Conservation (phyloP, 2,888 invertebrate species). For the Thymelicus lineola region DNA sequence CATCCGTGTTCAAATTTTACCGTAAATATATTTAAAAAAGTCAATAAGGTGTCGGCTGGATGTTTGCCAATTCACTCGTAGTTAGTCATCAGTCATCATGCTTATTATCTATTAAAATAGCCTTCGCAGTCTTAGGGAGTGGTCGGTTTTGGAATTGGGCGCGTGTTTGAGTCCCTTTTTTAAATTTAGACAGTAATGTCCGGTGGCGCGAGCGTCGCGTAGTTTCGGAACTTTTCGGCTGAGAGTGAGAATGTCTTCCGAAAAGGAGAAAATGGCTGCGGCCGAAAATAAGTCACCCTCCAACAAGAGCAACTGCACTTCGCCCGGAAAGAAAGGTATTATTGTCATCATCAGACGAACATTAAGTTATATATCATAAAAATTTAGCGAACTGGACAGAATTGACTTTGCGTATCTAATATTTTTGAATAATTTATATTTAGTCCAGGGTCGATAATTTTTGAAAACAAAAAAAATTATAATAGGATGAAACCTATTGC, state of each 20-base stretch:
- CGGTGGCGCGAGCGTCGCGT: conserved; percentile 62
- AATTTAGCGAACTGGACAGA: too few species aligned
- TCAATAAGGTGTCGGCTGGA: conserved; percentile 66
- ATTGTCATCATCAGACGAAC: background rate
- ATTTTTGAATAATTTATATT: too few species aligned
- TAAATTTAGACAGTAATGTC: conserved; percentile 66
- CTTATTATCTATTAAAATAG: conserved; percentile 66
- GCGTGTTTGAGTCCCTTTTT: conserved; percentile 46
- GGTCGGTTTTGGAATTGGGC: conserved; percentile 54
- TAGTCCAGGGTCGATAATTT: too few species aligned
- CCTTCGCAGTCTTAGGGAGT: conserved; percentile 60
- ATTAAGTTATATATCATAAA: too few species aligned
- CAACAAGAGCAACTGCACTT: conserved; percentile 79
- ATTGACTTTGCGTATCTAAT: too few species aligned
- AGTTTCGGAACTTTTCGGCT: conserved; percentile 57
- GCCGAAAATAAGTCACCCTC: conserved; percentile 77
- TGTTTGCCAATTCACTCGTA: conserved; percentile 61
- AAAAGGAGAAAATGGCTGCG: conserved; percentile 81
- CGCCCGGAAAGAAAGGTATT: conserved; percentile 82
- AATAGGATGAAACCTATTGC: too few species aligned
- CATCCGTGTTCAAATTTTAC: conserved; percentile 58
- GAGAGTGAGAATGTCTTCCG: conserved; percentile 72
- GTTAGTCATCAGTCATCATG: conserved; percentile 72
- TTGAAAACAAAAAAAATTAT: too few species aligned
- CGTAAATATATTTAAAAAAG: conserved; percentile 58